Conservation (phyloP, 2,113 vertebrate species). For the Sterna hirundo region DNA sequence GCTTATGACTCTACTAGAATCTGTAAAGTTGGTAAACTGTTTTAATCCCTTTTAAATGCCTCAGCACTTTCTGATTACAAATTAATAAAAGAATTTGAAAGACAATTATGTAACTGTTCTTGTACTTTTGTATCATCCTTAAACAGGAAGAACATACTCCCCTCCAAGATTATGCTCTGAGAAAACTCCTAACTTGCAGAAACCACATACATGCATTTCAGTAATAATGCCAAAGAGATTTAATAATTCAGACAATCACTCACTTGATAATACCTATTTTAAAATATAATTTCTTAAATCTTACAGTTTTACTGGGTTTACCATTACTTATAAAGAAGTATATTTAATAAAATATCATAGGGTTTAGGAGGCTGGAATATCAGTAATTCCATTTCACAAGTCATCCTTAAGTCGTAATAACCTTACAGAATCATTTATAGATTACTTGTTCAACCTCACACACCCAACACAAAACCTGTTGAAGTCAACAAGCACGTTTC, state of each 20-base stretch:
- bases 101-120: not conserved
- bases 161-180: not conserved
- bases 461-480: not conserved
- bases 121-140: not conserved
- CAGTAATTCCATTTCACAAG: not conserved
- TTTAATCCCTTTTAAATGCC: not conserved
- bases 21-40: not conserved
- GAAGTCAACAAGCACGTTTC: not conserved
- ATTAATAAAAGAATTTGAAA: not conserved
- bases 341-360: not conserved
- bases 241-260: not conserved
- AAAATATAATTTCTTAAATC: not conserved
- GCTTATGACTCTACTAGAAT: not conserved
- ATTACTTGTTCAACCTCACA: not conserved
- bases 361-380: not conserved
- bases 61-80: not conserved
- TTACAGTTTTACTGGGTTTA: not conserved
- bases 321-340: not conserved
- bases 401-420: not conserved
- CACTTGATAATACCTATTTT: not conserved
- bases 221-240: not conserved
- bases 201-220: not conserved
- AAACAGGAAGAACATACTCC: not conserved
- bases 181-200: not conserved
- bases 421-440: not conserved